Evolutionary conservation across 2,888 invertebrate species (phyloP), one percentile per base, ranked within the genome.

Genomic region (Lasioglossum figueresi): DNA sequence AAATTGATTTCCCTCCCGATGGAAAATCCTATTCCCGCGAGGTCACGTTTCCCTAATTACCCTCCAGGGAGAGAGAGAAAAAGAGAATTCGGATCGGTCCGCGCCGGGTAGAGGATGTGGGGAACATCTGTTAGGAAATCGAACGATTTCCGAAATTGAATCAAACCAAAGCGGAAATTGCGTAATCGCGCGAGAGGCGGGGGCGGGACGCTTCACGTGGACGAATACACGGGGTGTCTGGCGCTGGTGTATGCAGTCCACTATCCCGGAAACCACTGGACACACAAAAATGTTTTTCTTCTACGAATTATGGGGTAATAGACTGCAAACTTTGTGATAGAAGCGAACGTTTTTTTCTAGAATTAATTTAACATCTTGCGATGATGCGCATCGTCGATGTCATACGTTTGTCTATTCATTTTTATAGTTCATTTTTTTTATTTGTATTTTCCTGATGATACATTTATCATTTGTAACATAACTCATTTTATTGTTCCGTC

Each of bases 111-210:
- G 45, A n/a, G 14, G n/a, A 31, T 27, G n/a, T 72, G 40, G 52
- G 84, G 48, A 45, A 52, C 85, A 78, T 75, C 85, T 78, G 78
- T 59, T 89, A 88, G 91, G 90, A 92, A 90, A 90, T 91, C 83
- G 88, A 84, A 88, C 92, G 88, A 89, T 91, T 92, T 90, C 87
- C 88, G 82, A 89, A 93, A 93, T 93, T 88, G 91, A 92, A 92
- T 92, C 88, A 92, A 93, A 91, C 89, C 93, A 90, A 89, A 91
- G 87, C 91, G 92, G 92, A 91, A 93, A 91, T 93, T 92, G 91
- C 90, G 91, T 92, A 92, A 93, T 93, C 91, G 91, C 83, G 87
- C 86, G 84, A 87, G 86, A 83, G 88, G 73, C 83, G 82, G 5
- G 72, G 79, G 43, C 40, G 34, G 86, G 84, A 89, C 87, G 84